These are phyloP conservation scores for Buceros bicornis DNA, from an alignment of 2,797 vertebrate species.

Conservation along the genomic window DNA sequence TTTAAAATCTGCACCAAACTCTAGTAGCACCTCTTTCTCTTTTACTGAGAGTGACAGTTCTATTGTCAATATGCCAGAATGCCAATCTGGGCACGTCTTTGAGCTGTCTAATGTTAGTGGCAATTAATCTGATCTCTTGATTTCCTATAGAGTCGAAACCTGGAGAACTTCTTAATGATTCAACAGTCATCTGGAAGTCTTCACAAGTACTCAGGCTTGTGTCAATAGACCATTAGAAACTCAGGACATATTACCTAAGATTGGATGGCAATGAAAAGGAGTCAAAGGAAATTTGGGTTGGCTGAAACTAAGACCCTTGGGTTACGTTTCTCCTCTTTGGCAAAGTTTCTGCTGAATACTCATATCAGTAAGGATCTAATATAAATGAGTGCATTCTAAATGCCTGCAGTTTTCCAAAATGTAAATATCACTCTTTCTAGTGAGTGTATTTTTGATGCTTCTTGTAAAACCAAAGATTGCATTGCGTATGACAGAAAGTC, in stretches of 20 bases:
- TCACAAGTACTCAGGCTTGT: background rate
- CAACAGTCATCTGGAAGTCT: background rate
- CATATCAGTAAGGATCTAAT: background rate
- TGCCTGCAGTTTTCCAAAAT: background rate
- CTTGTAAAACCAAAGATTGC: background rate
- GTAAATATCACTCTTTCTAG: background rate
- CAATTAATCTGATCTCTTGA: background rate
- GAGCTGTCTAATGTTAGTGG: background rate
- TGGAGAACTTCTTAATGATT: background rate
- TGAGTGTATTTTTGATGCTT: background rate
- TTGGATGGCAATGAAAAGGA: background rate
- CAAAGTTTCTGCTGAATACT: background rate
- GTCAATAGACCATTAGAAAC: background rate
- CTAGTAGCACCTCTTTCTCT: background rate
- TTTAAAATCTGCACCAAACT: background rate
- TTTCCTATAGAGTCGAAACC: background rate
- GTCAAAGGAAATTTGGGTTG: background rate
- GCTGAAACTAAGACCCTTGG: background rate
- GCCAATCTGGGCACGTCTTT: background rate
- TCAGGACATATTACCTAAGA: background rate
- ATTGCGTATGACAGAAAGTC: background rate
- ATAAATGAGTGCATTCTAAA: background rate
- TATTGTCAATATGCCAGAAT: background rate
- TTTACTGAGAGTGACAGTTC: background rate
- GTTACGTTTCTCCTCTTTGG: background rate